A percentile compares a stretch with the other conserved stretches of the same genome.
Evolutionary conservation across 2,888 invertebrate species (phyloP).

Genomic region (Sarcophaga subvicina): DNA sequence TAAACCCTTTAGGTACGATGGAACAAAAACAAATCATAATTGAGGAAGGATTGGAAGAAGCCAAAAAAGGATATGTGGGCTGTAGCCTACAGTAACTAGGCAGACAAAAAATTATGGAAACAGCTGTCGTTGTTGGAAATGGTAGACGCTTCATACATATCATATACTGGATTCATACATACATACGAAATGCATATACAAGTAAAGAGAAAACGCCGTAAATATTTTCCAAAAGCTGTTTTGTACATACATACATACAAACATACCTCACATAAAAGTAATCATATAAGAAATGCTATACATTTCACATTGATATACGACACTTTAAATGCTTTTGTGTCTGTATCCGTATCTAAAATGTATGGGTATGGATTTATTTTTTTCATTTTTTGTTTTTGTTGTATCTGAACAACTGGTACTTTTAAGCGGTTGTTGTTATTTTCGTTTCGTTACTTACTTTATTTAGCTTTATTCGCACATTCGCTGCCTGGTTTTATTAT

Average conservation of each 20-base stretch:
- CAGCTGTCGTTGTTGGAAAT: conserved; percentile 55
- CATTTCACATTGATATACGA: conserved; percentile 1
- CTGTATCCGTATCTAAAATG: neutral
- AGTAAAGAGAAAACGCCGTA: neutral
- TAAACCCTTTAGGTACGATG: too few relatives aligned
- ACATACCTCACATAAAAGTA: neutral
- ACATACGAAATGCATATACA: neutral
- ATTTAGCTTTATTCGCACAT: conserved; percentile 14
- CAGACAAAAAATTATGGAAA: conserved; percentile 44
- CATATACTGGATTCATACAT: neutral
- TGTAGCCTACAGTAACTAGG: conserved; percentile 48
- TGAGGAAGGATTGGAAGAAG: too few relatives aligned
- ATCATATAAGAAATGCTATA: neutral
- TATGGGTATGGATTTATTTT: neutral
- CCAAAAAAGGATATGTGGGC: neutral
- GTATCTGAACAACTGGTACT: conserved; percentile 26
- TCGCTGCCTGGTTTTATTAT: neutral
- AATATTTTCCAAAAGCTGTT: neutral
- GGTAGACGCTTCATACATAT: too few relatives aligned
- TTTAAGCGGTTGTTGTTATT: conserved; percentile 32
- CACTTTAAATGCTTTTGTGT: conserved; percentile 1
- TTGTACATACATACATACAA: neutral
- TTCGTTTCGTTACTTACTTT: conserved; percentile 19
- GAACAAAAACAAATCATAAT: too few relatives aligned
- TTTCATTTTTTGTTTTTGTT: neutral